Base-by-base conservation (phyloP, 2,797 vertebrate genomes). In the Sebastes cheni region DNA sequence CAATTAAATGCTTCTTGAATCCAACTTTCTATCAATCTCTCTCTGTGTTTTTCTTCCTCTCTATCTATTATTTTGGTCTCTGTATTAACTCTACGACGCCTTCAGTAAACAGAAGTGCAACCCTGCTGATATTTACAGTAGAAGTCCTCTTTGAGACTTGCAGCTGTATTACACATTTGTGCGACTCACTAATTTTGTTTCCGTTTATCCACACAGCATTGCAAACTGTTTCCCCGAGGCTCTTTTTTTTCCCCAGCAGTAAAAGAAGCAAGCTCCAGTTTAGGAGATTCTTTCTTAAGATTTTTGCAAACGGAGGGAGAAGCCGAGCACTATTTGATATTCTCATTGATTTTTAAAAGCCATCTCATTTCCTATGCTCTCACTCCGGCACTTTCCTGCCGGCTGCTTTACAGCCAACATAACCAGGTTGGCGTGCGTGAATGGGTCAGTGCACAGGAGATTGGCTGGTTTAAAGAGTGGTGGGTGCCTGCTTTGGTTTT, bases 1-100 rank as follows among this genome's bases (percentile, higher is more conserved):
- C 88, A 93, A 92, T 91, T 90, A 92, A 87, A 92, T 80, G 81
- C 77, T 67, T 86, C 86, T 86, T 80, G 77, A 71, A 59, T 82
- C 64, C 59, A 29, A 42, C 74, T 46, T 72, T 81, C 54, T 55
- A 74, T 84, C 80, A 83, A 81, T 90, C 56, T 72, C 73, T 81
- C 39, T 39, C 62, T 84, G 4, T 80, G 50, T 68, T 73, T 54
- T 81, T 30, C 50, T 73, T 27, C 11, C 22, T 70, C 27, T 67
- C 4, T 32, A 5, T 74, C 39, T 71, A 10, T 68, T 74, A 7
- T 50, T 25, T 77, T 79, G 59, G 25, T 55, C 36, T 32, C 16
- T 10, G 32, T 23, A n/a, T 75, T 80, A 25, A 32, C 68, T 70
- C 55, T 7, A 2, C 56, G 4, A 4, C 67, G 74, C 68, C 72